Percentiles rank a stretch among this genome's conserved stretches.
Evolutionary conservation across 2,888 invertebrate genomes (phyloP).

Genomic region (Aleiodes alternator): DNA sequence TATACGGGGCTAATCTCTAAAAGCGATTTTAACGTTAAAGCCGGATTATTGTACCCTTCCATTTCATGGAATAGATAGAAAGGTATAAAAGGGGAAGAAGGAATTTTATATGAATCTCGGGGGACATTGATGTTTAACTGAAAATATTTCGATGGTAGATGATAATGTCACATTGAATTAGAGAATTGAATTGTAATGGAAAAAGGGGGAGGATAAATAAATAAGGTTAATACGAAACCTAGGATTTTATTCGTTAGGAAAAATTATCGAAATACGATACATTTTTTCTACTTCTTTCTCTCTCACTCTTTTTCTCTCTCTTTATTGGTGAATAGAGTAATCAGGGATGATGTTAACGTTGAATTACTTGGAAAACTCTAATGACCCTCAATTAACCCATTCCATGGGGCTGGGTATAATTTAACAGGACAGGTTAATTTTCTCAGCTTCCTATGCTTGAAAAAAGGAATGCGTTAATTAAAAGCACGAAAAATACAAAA

Average conservation of each 20-base stretch:
- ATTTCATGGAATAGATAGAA: background rate
- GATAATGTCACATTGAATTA: background rate
- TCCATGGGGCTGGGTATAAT: too few species aligned
- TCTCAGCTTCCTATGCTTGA: too few species aligned
- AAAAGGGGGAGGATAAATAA: background rate
- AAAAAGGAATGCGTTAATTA: too few species aligned
- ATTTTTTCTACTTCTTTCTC: background rate
- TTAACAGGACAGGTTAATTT: too few species aligned
- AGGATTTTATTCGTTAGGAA: conserved; percentile 9
- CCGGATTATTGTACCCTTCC: background rate
- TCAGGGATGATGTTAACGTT: conserved; percentile 4
- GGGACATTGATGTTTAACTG: background rate
- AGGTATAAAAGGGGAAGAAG: background rate
- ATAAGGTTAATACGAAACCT: background rate
- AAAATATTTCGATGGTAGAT: background rate
- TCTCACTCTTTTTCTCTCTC: background rate
- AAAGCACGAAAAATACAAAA: too few species aligned
- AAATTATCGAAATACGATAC: conserved; percentile 11
- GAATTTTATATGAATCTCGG: background rate
- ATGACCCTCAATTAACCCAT: conserved; percentile 9
- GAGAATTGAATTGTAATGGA: background rate
- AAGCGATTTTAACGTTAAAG: conserved; percentile 6
- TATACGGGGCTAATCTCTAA: background rate
- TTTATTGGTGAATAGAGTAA: background rate
- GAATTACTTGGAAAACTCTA: background rate